Evolutionary conservation across 2,797 vertebrate species (phyloP).

Genomic region (Melanogrammus aeglefinus): DNA sequence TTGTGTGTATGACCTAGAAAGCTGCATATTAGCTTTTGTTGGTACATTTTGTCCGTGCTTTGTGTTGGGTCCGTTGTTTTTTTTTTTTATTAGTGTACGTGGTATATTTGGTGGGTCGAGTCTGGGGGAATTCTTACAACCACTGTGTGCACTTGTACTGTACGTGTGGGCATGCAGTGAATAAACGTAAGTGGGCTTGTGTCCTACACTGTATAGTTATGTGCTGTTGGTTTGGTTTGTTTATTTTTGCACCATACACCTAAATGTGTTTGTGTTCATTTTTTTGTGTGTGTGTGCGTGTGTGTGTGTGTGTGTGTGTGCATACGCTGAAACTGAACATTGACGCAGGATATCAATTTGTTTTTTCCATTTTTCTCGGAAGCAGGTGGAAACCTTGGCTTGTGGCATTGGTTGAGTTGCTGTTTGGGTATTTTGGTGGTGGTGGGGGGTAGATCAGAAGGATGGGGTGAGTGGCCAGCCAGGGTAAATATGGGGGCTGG

Average conservation of each 20-base stretch:
- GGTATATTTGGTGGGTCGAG: too few species aligned
- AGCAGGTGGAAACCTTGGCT: conserved; percentile 52
- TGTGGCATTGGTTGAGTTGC: conserved; percentile 49
- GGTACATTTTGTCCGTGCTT: neutral
- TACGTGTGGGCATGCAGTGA: neutral
- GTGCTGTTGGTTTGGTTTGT: neutral
- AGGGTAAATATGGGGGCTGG: neutral
- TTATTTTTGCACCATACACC: neutral
- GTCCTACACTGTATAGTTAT: neutral
- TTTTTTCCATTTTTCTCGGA: conserved; percentile 41
- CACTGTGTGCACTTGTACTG: neutral
- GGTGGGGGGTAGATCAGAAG: neutral
- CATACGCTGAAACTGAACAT: conserved; percentile 36
- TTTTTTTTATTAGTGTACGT: neutral
- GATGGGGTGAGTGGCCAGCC: neutral
- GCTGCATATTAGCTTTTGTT: neutral
- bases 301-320: conserved; percentile 10
- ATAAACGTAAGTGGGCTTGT: neutral
- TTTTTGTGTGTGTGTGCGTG: conserved; percentile 1
- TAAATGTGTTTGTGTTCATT: conserved; percentile 13
- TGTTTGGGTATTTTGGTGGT: conserved; percentile 5
- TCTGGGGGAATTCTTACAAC: neutral
- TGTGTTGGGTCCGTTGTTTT: neutral
- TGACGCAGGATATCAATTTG: conserved; percentile 44
- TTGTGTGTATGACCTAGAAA: too few species aligned